Evolutionary conservation across 2,113 vertebrate genomes (phyloP).

Genomic region (Lepidothrix coronata): DNA sequence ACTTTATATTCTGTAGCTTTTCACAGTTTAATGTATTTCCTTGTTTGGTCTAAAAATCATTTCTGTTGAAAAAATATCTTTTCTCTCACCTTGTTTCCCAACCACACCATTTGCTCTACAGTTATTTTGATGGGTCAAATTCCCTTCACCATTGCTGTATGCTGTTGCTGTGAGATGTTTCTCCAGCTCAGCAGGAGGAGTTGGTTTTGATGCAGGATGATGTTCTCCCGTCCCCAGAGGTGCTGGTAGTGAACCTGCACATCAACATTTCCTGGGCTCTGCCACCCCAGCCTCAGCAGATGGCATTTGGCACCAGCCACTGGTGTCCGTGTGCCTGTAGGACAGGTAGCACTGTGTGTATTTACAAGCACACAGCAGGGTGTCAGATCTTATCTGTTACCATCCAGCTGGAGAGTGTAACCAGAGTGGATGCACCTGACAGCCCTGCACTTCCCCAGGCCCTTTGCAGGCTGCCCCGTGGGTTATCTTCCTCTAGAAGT

Average conservation of each 20-base stretch:
- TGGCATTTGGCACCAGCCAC: background rate
- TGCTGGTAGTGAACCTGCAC: background rate
- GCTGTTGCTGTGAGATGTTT: background rate
- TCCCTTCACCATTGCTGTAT: background rate
- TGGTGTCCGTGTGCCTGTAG: background rate
- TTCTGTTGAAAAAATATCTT: background rate
- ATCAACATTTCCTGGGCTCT: background rate
- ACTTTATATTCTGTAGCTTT: background rate
- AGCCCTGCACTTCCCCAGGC: background rate
- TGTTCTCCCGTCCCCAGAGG: accelerated
- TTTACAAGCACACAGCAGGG: background rate
- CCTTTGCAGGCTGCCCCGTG: background rate
- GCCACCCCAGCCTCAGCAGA: background rate
- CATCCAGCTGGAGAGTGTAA: background rate
- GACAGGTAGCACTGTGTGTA: background rate
- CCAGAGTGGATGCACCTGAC: background rate
- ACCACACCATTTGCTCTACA: background rate
- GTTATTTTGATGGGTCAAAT: background rate
- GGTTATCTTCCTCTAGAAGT: background rate
- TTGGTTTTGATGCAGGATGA: background rate
- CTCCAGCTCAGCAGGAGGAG: background rate
- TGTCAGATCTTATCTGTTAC: background rate
- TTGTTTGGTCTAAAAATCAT: conserved; percentile 1
- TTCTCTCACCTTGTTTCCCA: background rate
- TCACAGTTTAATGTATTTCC: background rate